Evolutionary conservation across 2,113 vertebrate species (phyloP).

Genomic region (Ophiodon elongatus): DNA sequence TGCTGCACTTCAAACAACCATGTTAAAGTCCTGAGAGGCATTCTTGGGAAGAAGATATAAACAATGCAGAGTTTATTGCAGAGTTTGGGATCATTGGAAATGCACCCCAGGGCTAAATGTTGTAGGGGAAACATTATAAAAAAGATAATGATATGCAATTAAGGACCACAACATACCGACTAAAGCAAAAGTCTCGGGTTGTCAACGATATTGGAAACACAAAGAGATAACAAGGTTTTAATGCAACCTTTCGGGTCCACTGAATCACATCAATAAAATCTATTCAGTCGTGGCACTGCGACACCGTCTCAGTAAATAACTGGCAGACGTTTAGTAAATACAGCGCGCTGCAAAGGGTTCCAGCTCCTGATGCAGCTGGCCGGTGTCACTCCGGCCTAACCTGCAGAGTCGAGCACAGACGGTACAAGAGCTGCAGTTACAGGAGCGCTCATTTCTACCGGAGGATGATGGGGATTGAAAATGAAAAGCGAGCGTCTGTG

Average conservation of each 20-base stretch:
- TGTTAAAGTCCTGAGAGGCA: neutral
- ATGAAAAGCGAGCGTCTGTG: slow-evolving; percentile 27
- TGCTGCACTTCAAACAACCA: neutral
- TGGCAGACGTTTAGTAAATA: neutral
- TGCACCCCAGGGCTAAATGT: neutral
- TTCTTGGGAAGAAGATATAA: neutral
- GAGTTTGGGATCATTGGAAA: neutral
- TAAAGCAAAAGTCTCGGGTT: neutral
- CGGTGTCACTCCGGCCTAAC: neutral
- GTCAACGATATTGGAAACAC: neutral
- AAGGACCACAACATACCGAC: neutral
- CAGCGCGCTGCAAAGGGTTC: neutral
- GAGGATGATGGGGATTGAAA: slow-evolving; percentile 6
- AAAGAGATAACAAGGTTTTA: neutral
- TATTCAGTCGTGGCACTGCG: neutral
- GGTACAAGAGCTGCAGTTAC: neutral
- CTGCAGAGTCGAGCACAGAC: neutral
- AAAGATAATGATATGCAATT: neutral
- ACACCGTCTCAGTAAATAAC: neutral
- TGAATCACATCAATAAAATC: neutral
- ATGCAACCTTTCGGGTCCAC: neutral
- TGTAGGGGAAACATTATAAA: neutral
- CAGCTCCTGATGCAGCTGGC: neutral
- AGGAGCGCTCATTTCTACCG: neutral
- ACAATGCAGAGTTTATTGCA: neutral